A percentile compares a stretch with the other conserved stretches of the same genome.
Evolutionary conservation across 2,113 vertebrate species (phyloP).

Genomic region (Notarius lentiginosus): DNA sequence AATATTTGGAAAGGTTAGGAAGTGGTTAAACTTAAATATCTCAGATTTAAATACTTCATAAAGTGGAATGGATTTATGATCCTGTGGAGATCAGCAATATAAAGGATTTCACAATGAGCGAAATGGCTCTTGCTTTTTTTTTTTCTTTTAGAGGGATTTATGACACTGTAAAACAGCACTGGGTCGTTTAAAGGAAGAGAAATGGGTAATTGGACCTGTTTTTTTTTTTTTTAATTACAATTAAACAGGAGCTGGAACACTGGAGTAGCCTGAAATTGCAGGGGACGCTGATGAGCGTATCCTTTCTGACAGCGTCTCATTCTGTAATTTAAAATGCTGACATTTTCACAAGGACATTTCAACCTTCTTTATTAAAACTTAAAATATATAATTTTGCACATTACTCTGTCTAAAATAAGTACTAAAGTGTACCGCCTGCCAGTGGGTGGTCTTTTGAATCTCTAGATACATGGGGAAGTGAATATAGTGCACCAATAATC

Average conservation of each 20-base stretch:
- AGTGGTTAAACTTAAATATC: neutral
- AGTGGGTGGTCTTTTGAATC: neutral
- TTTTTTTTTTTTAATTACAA: neutral
- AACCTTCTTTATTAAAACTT: neutral
- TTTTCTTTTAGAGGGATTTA: neutral
- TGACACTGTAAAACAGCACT: neutral
- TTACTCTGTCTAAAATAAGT: neutral
- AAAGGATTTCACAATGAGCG: neutral
- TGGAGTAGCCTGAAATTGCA: neutral
- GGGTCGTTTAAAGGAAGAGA: neutral
- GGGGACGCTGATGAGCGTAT: neutral
- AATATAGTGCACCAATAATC: neutral
- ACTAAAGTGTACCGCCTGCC: neutral
- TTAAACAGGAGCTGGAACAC: neutral
- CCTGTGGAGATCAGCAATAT: neutral
- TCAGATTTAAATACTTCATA: neutral
- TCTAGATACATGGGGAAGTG: neutral
- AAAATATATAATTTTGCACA: neutral
- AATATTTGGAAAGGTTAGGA: neutral
- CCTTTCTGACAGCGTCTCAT: neutral
- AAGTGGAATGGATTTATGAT: constrained; percentile 13
- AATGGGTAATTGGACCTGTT: neutral
- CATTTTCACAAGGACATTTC: neutral
- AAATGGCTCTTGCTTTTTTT: neutral
- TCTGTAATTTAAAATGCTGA: neutral